These are phyloP conservation scores for Acholoe squamosa DNA, from an alignment of 2,888 invertebrate genomes.

Conservation along the genomic window DNA sequence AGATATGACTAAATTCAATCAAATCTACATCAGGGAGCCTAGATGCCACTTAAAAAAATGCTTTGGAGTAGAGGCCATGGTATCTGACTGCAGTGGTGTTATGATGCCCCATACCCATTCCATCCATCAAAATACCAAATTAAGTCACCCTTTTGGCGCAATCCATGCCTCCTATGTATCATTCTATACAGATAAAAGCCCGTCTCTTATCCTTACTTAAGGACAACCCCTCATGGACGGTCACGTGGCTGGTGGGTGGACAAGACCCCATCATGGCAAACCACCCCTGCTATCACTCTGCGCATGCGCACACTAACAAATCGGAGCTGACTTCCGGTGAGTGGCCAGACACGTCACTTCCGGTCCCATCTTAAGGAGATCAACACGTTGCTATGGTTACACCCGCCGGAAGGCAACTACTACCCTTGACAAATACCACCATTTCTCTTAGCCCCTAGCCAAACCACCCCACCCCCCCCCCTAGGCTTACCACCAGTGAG, in stretches of 20 bases:
- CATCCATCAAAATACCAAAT: too few relatives aligned
- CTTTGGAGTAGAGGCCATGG: too few relatives aligned
- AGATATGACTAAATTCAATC: too few relatives aligned
- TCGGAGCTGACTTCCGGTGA: background rate
- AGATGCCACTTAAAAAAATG: too few relatives aligned
- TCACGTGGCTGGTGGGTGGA: background rate
- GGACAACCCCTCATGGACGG: background rate
- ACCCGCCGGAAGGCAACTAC: background rate
- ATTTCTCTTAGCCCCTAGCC: background rate
- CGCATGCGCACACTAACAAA: constrained; percentile 3
- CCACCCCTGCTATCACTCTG: constrained; percentile 2
- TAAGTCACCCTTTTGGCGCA: too few relatives aligned
- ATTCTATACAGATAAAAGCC: too few relatives aligned
- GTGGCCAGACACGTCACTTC: background rate
- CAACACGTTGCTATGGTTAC: constrained; percentile 38
- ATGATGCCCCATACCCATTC: too few relatives aligned
- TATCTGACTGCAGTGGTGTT: too few relatives aligned
- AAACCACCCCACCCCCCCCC: background rate
- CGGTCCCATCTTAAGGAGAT: constrained; percentile 1
- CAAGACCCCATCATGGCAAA: background rate
- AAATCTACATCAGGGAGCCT: too few relatives aligned
- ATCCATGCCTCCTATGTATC: too few relatives aligned
- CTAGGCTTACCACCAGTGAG: background rate
- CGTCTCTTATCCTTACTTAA: too few relatives aligned
- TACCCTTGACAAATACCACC: background rate